Conservation (phyloP, 1,140 invertebrate genomes). For the Drusus annulatus region DNA sequence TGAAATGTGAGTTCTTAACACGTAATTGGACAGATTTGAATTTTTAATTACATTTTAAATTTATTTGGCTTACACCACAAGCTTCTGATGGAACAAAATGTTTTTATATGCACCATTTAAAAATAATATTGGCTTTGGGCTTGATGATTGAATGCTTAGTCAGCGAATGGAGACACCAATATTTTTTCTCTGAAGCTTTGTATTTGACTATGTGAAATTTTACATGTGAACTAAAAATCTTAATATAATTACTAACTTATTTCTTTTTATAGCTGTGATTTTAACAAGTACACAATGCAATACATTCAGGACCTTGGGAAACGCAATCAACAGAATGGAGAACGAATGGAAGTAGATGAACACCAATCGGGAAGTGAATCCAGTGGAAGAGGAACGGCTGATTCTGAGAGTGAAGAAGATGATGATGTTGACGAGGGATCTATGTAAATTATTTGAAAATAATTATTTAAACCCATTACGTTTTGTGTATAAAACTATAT, state of each 20-base stretch:
- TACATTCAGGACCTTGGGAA: conserved; percentile 76
- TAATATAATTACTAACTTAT: not conserved
- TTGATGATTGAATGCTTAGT: too few relatives aligned
- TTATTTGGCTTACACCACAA: too few relatives aligned
- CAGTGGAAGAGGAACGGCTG: conserved; percentile 65
- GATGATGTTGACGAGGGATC: conserved; percentile 34
- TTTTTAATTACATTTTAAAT: too few relatives aligned
- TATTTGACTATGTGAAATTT: too few relatives aligned
- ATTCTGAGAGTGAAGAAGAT: conserved; percentile 60
- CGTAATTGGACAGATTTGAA: not conserved
- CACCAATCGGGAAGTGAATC: conserved; percentile 60
- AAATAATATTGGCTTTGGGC: too few relatives aligned
- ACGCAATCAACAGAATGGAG: conserved; percentile 60
- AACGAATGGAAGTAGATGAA: conserved; percentile 62
- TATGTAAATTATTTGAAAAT: not conserved
- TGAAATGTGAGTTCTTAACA: conserved; percentile 82
- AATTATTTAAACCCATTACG: too few relatives aligned
- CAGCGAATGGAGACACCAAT: too few relatives aligned
- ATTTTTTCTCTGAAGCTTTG: too few relatives aligned
- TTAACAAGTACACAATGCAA: conserved; percentile 83
- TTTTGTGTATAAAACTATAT: too few relatives aligned
- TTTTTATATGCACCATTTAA: too few relatives aligned
- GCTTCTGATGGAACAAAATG: too few relatives aligned
- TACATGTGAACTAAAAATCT: too few relatives aligned
- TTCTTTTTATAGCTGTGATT: conserved; percentile 79